Base-by-base conservation (phyloP, 2,888 invertebrate species). In the Pecten maximus region DNA sequence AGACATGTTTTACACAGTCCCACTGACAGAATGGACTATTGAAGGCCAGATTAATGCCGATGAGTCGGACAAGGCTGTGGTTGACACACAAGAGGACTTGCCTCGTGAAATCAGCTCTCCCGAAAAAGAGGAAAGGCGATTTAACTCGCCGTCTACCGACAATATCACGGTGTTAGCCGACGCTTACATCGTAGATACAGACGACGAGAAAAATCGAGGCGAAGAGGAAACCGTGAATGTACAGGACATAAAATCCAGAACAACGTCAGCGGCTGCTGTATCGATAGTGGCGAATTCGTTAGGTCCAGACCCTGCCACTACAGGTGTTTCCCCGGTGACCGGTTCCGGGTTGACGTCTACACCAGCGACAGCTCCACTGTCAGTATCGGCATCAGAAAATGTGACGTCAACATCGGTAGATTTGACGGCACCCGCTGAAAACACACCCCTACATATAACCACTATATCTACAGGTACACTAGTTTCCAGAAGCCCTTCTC, bases 111-210 rank as follows among this genome's bases (percentile, higher is more conserved):
- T 74, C 74, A 23, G 35, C 10, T 28, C 74, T 0, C 35, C 74
- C 35, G 74, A 74, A 35, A 28, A 10, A 35, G 74, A 28, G 74
- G 74, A 74, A 15, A 74, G 74, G 35, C 74, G 74, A 10, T 74
- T 74, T 74, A 74, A 28, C 35, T 74, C 74, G 74, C 74, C 74
- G 10, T 74, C 74, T 74, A 74, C 74, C 35, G 74, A 74, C 35
- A 74, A 74, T 74, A 12, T 35, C 35, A 74, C 74, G 6, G 74
- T 74, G 74, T 10, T 74, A 35, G 74, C 74, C 28, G 74, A 74
- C 74, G 28, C 74, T 74, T 74, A 74, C 74, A 74, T 74, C 12
- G 28, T 74, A 35, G 74, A 74, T 74, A 74, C 74, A 35, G 74
- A 74, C 28, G 74, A 74, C 35, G 74, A 74, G 0, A 74, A 74